phyloP scores from a whole-genome alignment of 2,888 invertebrate genomes.

The Calameuta pallipes region DNA sequence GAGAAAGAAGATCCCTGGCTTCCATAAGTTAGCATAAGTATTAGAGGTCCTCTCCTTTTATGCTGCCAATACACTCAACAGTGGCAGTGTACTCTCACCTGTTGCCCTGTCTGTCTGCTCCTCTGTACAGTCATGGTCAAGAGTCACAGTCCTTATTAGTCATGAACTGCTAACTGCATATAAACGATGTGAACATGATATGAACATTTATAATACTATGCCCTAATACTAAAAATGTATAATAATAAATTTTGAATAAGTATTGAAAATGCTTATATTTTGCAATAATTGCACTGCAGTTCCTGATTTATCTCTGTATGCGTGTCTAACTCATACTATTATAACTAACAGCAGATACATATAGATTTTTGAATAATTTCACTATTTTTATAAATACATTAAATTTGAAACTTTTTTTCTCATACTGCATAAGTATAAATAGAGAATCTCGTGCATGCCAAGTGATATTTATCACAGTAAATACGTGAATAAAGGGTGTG shows the following conservation, averaged over 20 bases:
- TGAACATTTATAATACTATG: background rate
- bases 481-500: background rate
- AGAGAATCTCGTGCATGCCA: background rate
- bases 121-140: slow-evolving; percentile 29
- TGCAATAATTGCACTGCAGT: background rate
- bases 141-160: slow-evolving; percentile 7
- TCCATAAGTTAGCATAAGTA: slow-evolving; percentile 25
- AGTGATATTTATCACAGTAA: background rate
- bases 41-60: slow-evolving; percentile 19
- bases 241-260: no score
- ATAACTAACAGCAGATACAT: background rate
- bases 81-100: slow-evolving; percentile 33
- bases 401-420: background rate
- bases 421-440: background rate
- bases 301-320: background rate
- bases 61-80: slow-evolving; percentile 9
- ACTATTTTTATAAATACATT: background rate
- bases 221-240: background rate
- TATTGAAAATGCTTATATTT: background rate
- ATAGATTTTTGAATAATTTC: background rate
- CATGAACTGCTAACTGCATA: background rate
- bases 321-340: background rate
- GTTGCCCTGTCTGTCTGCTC: slow-evolving; percentile 34
- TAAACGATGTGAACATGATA: background rate
- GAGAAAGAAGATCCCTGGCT: slow-evolving; percentile 15